phyloP scores from a whole-genome alignment of 2,797 vertebrate genomes.

The Propithecus deckenii region DNA sequence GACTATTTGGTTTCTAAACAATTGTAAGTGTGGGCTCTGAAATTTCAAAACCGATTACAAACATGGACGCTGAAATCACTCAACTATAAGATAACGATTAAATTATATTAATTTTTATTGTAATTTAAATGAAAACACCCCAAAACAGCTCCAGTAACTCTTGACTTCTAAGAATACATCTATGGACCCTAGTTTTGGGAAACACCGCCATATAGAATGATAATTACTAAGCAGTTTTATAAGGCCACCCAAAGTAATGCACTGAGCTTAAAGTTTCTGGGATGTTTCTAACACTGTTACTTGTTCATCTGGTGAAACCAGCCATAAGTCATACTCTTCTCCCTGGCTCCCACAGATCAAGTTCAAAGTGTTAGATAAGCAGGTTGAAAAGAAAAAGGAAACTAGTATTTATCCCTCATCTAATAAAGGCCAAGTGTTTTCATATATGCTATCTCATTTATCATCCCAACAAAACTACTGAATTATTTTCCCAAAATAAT shows the following conservation, averaged over 20 bases:
- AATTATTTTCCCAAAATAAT: neutral
- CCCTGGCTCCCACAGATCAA: neutral
- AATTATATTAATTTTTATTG: neutral
- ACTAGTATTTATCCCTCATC: neutral
- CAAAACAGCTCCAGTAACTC: neutral
- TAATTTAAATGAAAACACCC: neutral
- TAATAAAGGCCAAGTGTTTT: neutral
- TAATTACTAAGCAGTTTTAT: neutral
- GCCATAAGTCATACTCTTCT: neutral
- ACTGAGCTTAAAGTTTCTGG: neutral
- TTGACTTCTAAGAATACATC: neutral
- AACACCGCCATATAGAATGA: neutral
- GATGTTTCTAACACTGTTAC: neutral
- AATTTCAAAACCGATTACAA: neutral
- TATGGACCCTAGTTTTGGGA: neutral
- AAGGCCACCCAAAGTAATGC: neutral
- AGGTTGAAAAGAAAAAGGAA: conserved; percentile 40
- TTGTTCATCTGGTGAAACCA: conserved; percentile 15
- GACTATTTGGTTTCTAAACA: neutral
- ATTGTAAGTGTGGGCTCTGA: neutral
- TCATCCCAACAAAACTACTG: neutral
- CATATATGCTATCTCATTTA: neutral
- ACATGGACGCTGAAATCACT: neutral
- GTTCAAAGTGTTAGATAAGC: conserved; percentile 25
- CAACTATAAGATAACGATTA: neutral